Evolutionary conservation across 2,797 vertebrate genomes (phyloP).

Genomic region (Liparis tanakae): DNA sequence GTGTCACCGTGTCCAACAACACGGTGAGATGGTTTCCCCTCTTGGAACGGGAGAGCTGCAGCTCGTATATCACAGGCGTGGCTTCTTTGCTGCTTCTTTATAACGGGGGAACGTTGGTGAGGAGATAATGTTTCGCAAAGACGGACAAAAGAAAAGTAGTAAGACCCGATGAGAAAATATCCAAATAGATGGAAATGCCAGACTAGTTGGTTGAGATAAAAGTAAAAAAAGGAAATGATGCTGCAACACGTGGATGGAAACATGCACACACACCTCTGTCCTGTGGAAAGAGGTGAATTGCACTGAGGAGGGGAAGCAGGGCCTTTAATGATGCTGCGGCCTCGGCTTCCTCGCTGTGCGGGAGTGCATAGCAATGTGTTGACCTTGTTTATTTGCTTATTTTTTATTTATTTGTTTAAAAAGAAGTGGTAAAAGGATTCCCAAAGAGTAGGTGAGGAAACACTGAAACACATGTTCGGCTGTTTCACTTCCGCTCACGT

Average conservation of each 20-base stretch:
- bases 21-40: constrained; percentile 11
- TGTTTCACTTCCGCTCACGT: neutral
- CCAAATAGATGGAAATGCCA: constrained; percentile 1
- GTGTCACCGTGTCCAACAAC: neutral
- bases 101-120: neutral
- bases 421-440: no score
- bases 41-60: neutral
- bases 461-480: neutral
- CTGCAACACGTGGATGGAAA: constrained; percentile 28
- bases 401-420: neutral
- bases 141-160: no score
- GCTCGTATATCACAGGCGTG: constrained; percentile 11
- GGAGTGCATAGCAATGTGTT: constrained; percentile 61
- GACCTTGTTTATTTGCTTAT: constrained; percentile 59
- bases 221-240: no score
- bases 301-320: constrained; percentile 33
- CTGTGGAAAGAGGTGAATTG: constrained; percentile 32
- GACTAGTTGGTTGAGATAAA: no score
- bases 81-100: neutral
- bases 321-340: constrained; percentile 58
- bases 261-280: neutral
- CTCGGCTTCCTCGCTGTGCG: constrained; percentile 41
- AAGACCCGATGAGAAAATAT: neutral
- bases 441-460: constrained; percentile 7
- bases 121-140: neutral